Evolutionary conservation across 2,888 invertebrate species (phyloP).

Genomic region (Miltochrista miniata): DNA sequence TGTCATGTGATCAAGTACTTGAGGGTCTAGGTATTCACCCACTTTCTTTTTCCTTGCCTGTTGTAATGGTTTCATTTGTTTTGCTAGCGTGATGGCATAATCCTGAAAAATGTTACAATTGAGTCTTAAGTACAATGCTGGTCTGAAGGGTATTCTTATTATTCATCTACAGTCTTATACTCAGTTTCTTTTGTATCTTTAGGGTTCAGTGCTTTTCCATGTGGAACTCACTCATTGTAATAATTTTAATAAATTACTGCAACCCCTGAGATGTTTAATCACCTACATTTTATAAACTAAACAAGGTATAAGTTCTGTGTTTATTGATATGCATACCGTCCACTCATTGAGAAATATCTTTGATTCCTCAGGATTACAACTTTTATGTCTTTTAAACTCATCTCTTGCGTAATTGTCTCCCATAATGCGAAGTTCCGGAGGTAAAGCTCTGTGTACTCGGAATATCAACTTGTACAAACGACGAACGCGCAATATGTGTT

Average conservation of each 20-base stretch:
- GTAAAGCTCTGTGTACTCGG: conserved; percentile 90
- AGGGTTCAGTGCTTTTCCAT: too few relatives aligned
- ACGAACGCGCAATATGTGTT: conserved; percentile 86
- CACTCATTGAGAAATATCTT: conserved; percentile 93
- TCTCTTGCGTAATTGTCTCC: conserved; percentile 91
- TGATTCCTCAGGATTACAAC: conserved; percentile 87
- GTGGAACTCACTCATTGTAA: too few relatives aligned
- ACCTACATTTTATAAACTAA: background rate
- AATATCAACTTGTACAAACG: conserved; percentile 91
- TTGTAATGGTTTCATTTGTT: conserved; percentile 88
- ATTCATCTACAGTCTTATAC: too few relatives aligned
- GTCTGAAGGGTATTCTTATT: too few relatives aligned
- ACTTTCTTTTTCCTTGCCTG: conserved; percentile 83
- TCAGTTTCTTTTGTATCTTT: too few relatives aligned
- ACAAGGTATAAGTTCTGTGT: too few relatives aligned
- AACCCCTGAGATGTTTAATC: background rate
- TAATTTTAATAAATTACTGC: too few relatives aligned
- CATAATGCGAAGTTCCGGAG: conserved; percentile 86
- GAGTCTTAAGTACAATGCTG: too few relatives aligned
- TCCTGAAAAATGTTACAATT: conserved; percentile 78
- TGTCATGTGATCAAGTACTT: conserved; percentile 87
- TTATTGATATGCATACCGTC: conserved; percentile 85
- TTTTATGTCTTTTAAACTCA: conserved; percentile 94
- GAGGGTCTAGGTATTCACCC: conserved; percentile 85
- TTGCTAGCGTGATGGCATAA: conserved; percentile 89